These are phyloP conservation scores for Alauda arvensis DNA, from an alignment of 2,797 vertebrate genomes.

Conservation along the genomic window DNA sequence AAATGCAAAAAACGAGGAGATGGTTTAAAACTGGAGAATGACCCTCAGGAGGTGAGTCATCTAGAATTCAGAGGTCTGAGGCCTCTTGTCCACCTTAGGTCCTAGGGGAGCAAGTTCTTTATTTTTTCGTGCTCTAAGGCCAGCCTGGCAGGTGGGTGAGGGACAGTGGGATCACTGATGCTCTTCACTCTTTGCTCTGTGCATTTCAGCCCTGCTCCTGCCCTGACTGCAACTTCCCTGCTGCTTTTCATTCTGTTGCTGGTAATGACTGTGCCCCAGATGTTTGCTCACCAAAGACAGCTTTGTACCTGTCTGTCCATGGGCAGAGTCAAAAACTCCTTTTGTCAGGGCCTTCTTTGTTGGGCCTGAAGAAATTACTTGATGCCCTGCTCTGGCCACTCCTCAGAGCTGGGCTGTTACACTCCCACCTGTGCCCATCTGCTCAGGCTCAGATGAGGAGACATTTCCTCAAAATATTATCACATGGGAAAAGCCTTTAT, in stretches of 20 bases:
- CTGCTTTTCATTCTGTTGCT: neutral
- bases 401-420: neutral
- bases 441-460: neutral
- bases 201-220: neutral
- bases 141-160: neutral
- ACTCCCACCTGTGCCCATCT: neutral
- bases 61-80: neutral
- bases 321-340: neutral
- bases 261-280: neutral
- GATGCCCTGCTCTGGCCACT: neutral
- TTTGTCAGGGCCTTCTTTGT: neutral
- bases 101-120: neutral
- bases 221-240: neutral
- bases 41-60: constrained; percentile 90
- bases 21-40: constrained; percentile 93
- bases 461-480: neutral
- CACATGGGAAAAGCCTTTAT: neutral
- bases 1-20: constrained; percentile 93
- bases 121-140: neutral
- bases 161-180: neutral
- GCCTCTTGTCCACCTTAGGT: neutral
- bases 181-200: neutral
- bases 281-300: neutral
- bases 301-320: neutral
- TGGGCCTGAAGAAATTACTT: neutral